phyloP scores from a whole-genome alignment of 2,113 vertebrate species.

The Anhinga rufa region DNA sequence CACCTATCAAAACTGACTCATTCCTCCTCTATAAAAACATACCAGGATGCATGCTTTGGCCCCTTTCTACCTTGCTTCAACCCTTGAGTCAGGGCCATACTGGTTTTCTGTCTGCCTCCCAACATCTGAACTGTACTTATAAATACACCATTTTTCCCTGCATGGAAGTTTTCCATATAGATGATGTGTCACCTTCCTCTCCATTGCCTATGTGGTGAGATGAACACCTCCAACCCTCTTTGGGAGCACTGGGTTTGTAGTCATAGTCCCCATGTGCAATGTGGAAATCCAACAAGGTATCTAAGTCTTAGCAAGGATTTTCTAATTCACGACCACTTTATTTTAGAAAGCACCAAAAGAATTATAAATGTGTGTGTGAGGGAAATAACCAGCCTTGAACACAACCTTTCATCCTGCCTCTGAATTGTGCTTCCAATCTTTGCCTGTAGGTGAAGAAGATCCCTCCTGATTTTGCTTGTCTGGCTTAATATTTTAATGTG shows the following conservation, averaged over 20 bases:
- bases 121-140: neutral
- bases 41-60: neutral
- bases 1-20: neutral
- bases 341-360: neutral
- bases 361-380: neutral
- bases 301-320: neutral
- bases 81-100: neutral
- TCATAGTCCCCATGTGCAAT: neutral
- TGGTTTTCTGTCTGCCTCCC: neutral
- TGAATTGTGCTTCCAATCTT: rapidly evolving
- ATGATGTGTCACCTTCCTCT: neutral
- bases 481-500: neutral
- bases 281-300: neutral
- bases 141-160: neutral
- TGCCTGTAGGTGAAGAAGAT: neutral
- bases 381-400: neutral
- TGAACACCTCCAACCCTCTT: neutral
- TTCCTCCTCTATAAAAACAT: neutral
- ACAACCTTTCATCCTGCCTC: neutral
- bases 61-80: neutral
- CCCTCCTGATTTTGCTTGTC: neutral
- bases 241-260: neutral
- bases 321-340: neutral
- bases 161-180: neutral
- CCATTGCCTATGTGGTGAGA: rapidly evolving